These are phyloP conservation scores for Sinocyclocheilus anshuiensis DNA, from an alignment of 2,113 vertebrate genomes.

Conservation along the genomic window DNA sequence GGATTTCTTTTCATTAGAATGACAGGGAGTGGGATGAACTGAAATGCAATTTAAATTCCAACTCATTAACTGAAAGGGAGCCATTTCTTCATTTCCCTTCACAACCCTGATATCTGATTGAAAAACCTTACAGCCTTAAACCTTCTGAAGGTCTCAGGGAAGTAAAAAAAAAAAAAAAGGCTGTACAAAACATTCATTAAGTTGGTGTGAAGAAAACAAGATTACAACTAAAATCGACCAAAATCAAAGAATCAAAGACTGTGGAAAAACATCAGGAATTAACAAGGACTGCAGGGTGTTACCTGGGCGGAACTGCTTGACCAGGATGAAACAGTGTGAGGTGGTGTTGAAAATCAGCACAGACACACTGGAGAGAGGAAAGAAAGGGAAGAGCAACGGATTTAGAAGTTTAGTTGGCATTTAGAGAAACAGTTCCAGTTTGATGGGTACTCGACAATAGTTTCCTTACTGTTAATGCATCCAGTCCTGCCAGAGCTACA, in stretches of 20 bases:
- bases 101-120: background rate
- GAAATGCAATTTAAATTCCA: background rate
- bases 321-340: constrained; percentile 87
- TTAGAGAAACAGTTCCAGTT: background rate
- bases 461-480: background rate
- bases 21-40: too few species aligned
- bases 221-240: background rate
- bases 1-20: background rate
- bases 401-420: constrained; percentile 3
- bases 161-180: background rate
- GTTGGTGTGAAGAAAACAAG: background rate
- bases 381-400: background rate
- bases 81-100: too few species aligned
- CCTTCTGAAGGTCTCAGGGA: background rate
- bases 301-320: constrained; percentile 96
- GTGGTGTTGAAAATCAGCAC: constrained; percentile 90
- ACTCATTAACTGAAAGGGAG: background rate
- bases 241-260: background rate
- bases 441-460: background rate
- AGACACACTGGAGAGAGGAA: constrained; percentile 77
- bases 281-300: constrained; percentile 42
- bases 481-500: constrained; percentile 13
- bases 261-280: background rate
- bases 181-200: background rate
- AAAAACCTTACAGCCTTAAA: background rate